A percentile compares a stretch with the other conserved stretches of the same genome.
Evolutionary conservation across 2,888 invertebrate genomes (phyloP).

Genomic region (Drosophila macrothrix): DNA sequence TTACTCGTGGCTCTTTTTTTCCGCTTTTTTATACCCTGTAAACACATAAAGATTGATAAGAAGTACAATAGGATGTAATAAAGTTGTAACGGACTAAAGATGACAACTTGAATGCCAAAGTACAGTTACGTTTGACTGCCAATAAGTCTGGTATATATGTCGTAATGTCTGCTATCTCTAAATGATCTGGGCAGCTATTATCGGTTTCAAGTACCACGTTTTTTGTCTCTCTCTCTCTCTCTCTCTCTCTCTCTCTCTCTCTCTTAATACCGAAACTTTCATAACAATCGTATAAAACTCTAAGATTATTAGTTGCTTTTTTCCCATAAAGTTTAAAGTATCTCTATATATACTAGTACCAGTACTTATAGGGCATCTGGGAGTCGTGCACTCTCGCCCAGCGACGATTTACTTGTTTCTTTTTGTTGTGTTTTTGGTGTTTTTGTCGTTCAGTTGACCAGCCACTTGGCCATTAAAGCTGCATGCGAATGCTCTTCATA

Average conservation of each 20-base stretch:
- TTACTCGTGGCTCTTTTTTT: constrained; percentile 30
- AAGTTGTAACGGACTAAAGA: neutral
- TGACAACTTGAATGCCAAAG: neutral
- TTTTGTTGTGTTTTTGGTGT: neutral
- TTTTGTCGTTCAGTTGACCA: constrained; percentile 39
- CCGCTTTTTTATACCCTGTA: constrained; percentile 21
- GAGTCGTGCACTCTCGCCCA: neutral
- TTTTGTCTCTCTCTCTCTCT: neutral
- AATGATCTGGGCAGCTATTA: neutral
- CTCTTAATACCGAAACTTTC: neutral
- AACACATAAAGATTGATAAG: neutral
- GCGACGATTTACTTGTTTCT: neutral
- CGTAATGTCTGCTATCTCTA: neutral
- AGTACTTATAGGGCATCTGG: neutral
- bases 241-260: neutral
- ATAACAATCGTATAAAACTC: neutral
- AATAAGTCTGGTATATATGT: neutral
- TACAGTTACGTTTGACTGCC: neutral
- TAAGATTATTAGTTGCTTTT: neutral
- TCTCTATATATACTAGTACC: neutral
- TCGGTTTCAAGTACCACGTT: neutral
- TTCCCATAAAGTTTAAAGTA: neutral
- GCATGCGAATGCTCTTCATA: constrained; percentile 74
- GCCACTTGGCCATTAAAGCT: constrained; percentile 71
- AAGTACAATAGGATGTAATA: neutral